A percentile compares a stretch with the other conserved stretches of the same genome.
These are phyloP conservation scores for Bradypodion pumilum DNA, from an alignment of 2,797 vertebrate species.

Conservation along the genomic window DNA sequence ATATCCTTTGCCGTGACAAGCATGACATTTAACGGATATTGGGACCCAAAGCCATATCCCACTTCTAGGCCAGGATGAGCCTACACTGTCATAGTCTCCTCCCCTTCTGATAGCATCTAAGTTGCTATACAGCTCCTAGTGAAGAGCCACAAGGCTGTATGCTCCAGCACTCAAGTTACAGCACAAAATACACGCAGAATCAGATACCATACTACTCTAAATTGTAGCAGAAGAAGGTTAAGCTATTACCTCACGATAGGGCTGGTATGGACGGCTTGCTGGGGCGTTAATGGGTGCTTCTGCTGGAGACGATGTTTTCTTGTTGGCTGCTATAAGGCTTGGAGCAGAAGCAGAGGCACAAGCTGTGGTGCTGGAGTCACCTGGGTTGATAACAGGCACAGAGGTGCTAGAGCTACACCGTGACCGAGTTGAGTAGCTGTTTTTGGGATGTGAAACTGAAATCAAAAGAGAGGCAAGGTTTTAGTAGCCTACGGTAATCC, in stretches of 20 bases:
- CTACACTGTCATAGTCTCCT: not conserved
- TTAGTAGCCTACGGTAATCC: not conserved
- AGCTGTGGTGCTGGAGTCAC: conserved; percentile 63
- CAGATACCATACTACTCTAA: not conserved
- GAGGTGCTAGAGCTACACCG: conserved; percentile 84
- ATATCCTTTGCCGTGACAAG: not conserved
- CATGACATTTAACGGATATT: not conserved
- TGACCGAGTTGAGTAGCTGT: conserved; percentile 88
- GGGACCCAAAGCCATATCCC: not conserved
- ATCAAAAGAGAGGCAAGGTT: conserved; percentile 36
- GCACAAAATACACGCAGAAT: not conserved
- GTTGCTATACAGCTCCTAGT: not conserved
- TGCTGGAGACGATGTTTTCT: conserved; percentile 49
- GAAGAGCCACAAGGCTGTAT: too few relatives aligned
- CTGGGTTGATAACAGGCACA: conserved; percentile 65
- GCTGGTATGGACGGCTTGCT: conserved; percentile 69
- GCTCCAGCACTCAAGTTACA: not conserved
- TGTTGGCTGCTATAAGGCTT: conserved; percentile 58
- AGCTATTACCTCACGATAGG: conserved; percentile 82
- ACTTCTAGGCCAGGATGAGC: not conserved
- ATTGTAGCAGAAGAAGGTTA: not conserved
- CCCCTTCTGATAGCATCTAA: not conserved
- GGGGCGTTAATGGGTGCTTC: conserved; percentile 40
- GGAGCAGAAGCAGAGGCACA: conserved; percentile 71
- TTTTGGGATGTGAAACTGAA: conserved; percentile 92